phyloP scores from a whole-genome alignment of 2,888 invertebrate genomes.

The Sphaerophoria rueppellii region DNA sequence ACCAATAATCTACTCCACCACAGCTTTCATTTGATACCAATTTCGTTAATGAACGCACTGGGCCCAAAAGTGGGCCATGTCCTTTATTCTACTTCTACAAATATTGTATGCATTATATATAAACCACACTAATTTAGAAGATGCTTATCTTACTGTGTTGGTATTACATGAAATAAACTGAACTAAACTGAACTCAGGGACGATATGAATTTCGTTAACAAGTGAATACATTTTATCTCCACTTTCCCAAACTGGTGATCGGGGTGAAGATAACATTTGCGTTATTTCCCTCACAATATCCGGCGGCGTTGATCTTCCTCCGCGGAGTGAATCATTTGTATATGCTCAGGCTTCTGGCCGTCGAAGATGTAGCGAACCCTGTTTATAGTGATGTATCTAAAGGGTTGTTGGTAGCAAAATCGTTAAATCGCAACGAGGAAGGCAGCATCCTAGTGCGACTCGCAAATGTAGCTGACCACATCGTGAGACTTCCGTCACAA shows the following conservation, averaged over 20 bases:
- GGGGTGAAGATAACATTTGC: not conserved
- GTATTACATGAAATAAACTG: too few species aligned
- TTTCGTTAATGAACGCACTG: too few species aligned
- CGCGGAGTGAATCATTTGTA: constrained; percentile 28
- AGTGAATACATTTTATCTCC: constrained; percentile 6
- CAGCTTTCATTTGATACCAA: too few species aligned
- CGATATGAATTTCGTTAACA: not conserved
- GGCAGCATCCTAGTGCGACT: constrained; percentile 18
- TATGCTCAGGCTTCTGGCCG: constrained; percentile 16
- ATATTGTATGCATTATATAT: too few species aligned
- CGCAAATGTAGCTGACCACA: constrained; percentile 22
- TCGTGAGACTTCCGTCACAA: constrained; percentile 5
- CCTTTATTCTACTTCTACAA: too few species aligned
- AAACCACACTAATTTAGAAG: too few species aligned
- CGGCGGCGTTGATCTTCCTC: constrained; percentile 19
- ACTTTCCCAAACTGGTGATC: constrained; percentile 1
- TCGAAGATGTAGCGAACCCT: constrained; percentile 19
- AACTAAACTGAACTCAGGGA: too few species aligned
- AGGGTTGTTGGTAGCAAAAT: constrained; percentile 26
- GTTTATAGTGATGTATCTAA: constrained; percentile 11
- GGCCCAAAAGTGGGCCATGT: too few species aligned
- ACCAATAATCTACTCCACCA: too few species aligned
- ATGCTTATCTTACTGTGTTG: too few species aligned
- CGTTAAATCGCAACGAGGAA: not conserved
- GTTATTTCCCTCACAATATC: constrained; percentile 7